Conservation (phyloP, 2,113 vertebrate species). For the Hypanus sabinus region DNA sequence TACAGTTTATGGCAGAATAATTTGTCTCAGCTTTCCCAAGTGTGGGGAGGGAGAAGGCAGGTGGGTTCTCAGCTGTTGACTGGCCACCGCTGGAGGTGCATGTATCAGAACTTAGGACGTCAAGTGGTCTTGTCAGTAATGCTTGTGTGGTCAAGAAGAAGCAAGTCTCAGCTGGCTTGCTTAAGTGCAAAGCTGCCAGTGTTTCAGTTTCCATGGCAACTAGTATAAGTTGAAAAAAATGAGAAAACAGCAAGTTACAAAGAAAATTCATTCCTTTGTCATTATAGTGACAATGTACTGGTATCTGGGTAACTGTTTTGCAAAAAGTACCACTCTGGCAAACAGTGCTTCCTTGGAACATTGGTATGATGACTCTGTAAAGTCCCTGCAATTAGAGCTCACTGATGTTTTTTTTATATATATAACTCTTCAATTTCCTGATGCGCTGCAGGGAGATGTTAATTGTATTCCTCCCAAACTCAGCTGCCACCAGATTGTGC, state of each 20-base stretch:
- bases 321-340: neutral
- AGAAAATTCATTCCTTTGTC: conserved; percentile 1
- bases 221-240: neutral
- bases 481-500: conserved; percentile 17
- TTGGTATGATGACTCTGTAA: neutral
- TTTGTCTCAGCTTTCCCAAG: neutral
- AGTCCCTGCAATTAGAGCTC: neutral
- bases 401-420: neutral
- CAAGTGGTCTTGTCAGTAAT: neutral
- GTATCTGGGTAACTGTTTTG: conserved; percentile 20
- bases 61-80: too few relatives aligned
- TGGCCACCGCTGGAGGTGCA: neutral
- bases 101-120: too few relatives aligned
- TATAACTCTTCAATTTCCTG: conserved; percentile 9
- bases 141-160: neutral
- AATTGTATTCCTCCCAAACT: conserved; percentile 13
- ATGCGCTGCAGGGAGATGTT: conserved; percentile 30
- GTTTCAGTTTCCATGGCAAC: conserved; percentile 22
- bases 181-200: neutral
- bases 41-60: neutral
- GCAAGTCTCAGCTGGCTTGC: neutral
- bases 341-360: neutral
- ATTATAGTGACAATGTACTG: conserved; percentile 18
- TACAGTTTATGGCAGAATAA: neutral
- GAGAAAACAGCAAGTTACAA: conserved; percentile 20